Conservation (phyloP, 2,113 vertebrate species). For the Atractosteus spatula region DNA sequence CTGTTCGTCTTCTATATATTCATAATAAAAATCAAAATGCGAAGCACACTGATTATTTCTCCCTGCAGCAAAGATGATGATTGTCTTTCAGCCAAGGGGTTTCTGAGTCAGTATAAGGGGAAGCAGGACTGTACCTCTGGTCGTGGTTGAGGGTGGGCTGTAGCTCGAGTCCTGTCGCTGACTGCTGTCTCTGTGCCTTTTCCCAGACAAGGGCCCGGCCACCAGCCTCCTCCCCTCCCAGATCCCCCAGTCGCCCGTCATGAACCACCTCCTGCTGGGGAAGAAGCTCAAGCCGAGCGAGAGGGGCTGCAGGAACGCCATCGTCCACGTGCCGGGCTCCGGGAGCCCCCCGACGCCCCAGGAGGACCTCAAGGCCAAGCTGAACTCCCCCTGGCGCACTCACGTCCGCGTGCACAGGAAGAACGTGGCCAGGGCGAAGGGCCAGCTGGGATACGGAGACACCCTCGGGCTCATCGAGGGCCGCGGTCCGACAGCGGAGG, state of each 20-base stretch:
- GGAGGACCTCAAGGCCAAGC: constrained; percentile 63
- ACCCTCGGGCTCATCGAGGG: constrained; percentile 73
- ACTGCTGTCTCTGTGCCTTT: constrained; percentile 29
- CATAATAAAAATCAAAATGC: too few species aligned
- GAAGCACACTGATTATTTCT: too few species aligned
- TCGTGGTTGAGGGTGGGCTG: neutral
- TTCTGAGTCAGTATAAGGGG: too few species aligned
- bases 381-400: constrained; percentile 85
- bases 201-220: constrained; percentile 87
- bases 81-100: too few species aligned
- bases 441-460: constrained; percentile 77
- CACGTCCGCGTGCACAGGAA: constrained; percentile 86
- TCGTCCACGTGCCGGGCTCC: constrained; percentile 62
- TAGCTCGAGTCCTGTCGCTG: neutral
- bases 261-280: constrained; percentile 96
- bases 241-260: constrained; percentile 82
- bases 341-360: constrained; percentile 57
- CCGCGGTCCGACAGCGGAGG: constrained; percentile 31
- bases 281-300: constrained; percentile 72
- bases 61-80: too few species aligned
- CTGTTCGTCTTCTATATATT: too few species aligned
- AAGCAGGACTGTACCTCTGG: too few species aligned
- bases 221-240: constrained; percentile 88
- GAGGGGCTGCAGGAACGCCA: constrained; percentile 62
- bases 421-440: constrained; percentile 73